phyloP scores from a whole-genome alignment of 2,888 invertebrate genomes.

The Lamproptera curius region DNA sequence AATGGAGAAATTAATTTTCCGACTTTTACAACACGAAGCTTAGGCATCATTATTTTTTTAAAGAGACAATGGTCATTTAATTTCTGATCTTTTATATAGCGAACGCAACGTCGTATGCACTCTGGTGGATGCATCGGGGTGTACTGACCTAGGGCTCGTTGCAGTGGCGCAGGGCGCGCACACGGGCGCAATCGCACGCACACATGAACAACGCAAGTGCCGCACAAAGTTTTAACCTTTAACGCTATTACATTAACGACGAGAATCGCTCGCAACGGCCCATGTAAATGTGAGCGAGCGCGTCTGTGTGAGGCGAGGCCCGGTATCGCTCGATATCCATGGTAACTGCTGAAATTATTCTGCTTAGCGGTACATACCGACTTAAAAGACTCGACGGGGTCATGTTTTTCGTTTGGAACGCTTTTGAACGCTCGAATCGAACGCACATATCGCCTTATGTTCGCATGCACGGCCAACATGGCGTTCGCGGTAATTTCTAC shows the following conservation, averaged over 20 bases:
- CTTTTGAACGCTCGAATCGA: neutral
- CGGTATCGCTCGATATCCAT: slow-evolving; percentile 30
- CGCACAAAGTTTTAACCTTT: slow-evolving; percentile 19
- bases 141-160: slow-evolving; percentile 47
- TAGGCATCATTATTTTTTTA: too few relatives aligned
- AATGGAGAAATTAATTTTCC: neutral
- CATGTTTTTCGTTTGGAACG: neutral
- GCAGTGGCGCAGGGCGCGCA: slow-evolving; percentile 42
- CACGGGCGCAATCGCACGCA: slow-evolving; percentile 29
- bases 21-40: slow-evolving; percentile 21
- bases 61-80: slow-evolving; percentile 22
- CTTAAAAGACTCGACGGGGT: slow-evolving; percentile 15
- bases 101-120: slow-evolving; percentile 34
- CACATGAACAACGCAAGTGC: slow-evolving; percentile 20
- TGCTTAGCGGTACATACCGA: slow-evolving; percentile 22
- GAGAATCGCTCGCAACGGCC: slow-evolving; percentile 3
- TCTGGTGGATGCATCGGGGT: slow-evolving; percentile 38
- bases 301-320: slow-evolving; percentile 18
- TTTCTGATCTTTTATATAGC: slow-evolving; percentile 29
- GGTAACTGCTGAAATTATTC: slow-evolving; percentile 29
- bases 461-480: neutral
- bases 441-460: neutral
- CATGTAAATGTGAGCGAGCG: slow-evolving; percentile 4
- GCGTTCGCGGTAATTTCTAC: neutral
- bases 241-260: neutral